These are phyloP conservation scores for Melanogrammus aeglefinus DNA, from an alignment of 2,797 vertebrate species.

Conservation along the genomic window DNA sequence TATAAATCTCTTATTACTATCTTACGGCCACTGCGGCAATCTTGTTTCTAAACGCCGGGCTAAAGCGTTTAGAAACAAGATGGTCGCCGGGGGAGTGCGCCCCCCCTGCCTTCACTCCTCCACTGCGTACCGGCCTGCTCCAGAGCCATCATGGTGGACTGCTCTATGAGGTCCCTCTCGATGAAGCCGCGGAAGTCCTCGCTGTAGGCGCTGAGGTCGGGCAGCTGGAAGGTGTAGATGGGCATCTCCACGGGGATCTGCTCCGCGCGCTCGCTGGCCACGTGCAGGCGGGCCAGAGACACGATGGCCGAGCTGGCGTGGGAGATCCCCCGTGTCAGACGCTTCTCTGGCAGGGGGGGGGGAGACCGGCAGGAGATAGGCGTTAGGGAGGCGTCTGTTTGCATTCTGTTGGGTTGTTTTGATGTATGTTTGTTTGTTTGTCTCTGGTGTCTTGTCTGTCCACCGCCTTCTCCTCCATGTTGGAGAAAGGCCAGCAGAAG, in stretches of 20 bases:
- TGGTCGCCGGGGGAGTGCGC: background rate
- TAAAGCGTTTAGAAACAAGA: background rate
- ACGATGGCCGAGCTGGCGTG: conserved; percentile 98
- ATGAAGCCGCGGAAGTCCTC: conserved; percentile 98
- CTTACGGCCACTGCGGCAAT: background rate
- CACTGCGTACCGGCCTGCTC: conserved; percentile 88
- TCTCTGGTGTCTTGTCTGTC: background rate
- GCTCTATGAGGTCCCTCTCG: conserved; percentile 95
- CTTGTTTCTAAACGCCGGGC: background rate
- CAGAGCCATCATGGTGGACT: conserved; percentile 96
- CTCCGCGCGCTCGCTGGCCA: conserved; percentile 91
- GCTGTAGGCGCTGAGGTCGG: conserved; percentile 97
- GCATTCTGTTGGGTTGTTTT: background rate
- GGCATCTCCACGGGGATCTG: conserved; percentile 98
- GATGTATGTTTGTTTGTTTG: background rate
- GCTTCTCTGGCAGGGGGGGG: conserved; percentile 80
- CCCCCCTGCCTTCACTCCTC: background rate
- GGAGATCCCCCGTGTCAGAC: conserved; percentile 95
- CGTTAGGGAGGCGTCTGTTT: background rate
- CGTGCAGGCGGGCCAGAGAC: conserved; percentile 92
- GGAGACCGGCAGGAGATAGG: background rate
- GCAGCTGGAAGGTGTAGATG: conserved; percentile 98
- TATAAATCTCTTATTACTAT: background rate
- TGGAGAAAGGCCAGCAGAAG: background rate
- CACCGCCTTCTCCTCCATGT: background rate